phyloP scores from a whole-genome alignment of 2,113 vertebrate genomes.

The Megaceryle maxima region DNA sequence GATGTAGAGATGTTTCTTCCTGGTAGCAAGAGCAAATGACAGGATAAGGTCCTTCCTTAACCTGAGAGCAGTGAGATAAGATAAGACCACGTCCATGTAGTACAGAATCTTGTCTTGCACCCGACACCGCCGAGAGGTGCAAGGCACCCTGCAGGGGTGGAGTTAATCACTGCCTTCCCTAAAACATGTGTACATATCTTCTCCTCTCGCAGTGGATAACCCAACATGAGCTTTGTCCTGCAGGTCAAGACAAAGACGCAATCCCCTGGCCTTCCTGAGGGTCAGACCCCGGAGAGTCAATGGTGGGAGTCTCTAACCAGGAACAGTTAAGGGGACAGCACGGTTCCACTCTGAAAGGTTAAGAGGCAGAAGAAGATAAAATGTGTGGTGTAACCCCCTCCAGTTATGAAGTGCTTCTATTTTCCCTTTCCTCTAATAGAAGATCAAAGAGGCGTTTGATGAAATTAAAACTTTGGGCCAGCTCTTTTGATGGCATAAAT shows the following conservation, averaged over 20 bases:
- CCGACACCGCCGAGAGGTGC: fast-evolving
- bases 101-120: background rate
- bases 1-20: background rate
- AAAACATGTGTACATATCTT: background rate
- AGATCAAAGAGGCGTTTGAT: conserved; percentile 66
- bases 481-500: conserved; percentile 66
- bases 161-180: background rate
- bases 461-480: conserved; percentile 33
- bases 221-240: background rate
- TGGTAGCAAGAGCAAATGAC: background rate
- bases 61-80: background rate
- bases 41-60: background rate
- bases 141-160: background rate
- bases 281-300: background rate
- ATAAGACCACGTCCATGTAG: background rate
- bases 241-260: fast-evolving
- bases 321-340: background rate
- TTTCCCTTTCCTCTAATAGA: conserved; percentile 38
- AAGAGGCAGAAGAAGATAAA: background rate
- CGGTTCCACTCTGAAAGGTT: background rate
- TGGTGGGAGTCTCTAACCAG: fast-evolving
- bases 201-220: background rate
- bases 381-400: background rate
- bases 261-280: background rate
- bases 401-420: background rate